Base-by-base conservation (phyloP, 35 echinoderm and acorn worm species). In the Lytechinus pictus region DNA sequence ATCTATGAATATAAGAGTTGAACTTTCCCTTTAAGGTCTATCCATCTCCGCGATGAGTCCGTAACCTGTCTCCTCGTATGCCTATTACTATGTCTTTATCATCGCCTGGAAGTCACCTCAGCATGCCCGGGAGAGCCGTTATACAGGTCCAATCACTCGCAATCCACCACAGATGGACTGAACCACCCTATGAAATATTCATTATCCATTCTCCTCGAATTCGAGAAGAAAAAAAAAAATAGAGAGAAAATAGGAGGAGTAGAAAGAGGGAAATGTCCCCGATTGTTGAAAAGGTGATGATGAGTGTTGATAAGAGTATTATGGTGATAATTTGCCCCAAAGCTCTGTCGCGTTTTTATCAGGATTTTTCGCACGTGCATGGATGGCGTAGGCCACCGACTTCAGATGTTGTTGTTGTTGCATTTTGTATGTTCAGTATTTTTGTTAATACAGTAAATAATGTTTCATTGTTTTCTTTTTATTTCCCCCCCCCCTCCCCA, bases 181-280 rank as follows among this genome's bases (percentile, higher is more conserved):
- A 79, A 79, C 66, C 66, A 24, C 66, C 66, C n/a, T 24, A 79
- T 79, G 66, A 79, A 79, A 79, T 79, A 79, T 79, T 79, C 66
- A 79, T 79, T 3, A 19, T 24, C 19, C 57, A 60, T 60, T 60
- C 57, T 60, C 57, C 2, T 60, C 16, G 10, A 12, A 10, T 24
- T 79, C 66, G 14, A 71, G 66, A 79, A n/a, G 16, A 71, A 24
- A 71, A 71, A n/a, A 71, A 71, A 24, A 71, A 71, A 71, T 13
- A 1, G 56, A 44, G 8, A 71, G 24, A 24, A 71, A 71, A 71
- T 13, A 9, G 56, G 56, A 58, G 55, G 9, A 58, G 56, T 1
- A 58, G 56, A 10, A 58, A 10, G 61, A 16, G 24, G 8, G 66
- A 79, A 79, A 79, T 24, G 21, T 7, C 16, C 66, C n/a, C 66